Evolutionary conservation across 2,797 vertebrate genomes (phyloP).

Genomic region (Nothura maculosa): DNA sequence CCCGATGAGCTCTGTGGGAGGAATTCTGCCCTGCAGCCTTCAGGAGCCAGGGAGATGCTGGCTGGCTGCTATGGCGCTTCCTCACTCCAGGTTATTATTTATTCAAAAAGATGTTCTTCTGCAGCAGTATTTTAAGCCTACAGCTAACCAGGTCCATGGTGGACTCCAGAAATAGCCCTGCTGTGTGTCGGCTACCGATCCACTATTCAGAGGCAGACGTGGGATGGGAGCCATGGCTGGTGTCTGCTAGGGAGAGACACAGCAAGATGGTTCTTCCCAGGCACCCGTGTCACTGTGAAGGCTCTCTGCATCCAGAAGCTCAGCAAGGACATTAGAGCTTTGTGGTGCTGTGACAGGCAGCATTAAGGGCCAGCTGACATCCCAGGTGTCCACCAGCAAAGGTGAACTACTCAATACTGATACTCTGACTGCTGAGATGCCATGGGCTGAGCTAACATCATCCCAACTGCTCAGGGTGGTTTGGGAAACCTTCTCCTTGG

Average conservation of each 20-base stretch:
- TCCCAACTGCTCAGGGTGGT: too few species aligned
- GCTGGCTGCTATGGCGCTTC: not conserved
- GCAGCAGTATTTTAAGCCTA: not conserved
- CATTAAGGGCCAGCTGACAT: not conserved
- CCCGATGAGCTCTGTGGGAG: not conserved
- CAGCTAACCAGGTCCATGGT: not conserved
- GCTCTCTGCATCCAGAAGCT: not conserved
- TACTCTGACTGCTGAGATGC: not conserved
- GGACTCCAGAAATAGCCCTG: not conserved
- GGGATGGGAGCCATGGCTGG: not conserved
- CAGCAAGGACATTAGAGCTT: not conserved
- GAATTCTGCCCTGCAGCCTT: not conserved
- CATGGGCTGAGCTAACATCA: not conserved
- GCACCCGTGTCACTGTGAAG: not conserved
- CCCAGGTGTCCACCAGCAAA: not conserved
- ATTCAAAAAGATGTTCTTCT: not conserved
- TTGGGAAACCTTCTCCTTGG: too few species aligned
- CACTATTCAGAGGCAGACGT: not conserved
- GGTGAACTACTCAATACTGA: not conserved
- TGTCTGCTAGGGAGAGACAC: not conserved
- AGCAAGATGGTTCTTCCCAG: not conserved
- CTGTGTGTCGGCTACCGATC: not conserved
- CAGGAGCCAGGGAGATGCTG: fast-evolving
- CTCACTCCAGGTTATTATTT: not conserved
- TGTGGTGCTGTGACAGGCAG: not conserved